Conservation (phyloP, 2,888 invertebrate species). For the Drosophila suboccidentalis region DNA sequence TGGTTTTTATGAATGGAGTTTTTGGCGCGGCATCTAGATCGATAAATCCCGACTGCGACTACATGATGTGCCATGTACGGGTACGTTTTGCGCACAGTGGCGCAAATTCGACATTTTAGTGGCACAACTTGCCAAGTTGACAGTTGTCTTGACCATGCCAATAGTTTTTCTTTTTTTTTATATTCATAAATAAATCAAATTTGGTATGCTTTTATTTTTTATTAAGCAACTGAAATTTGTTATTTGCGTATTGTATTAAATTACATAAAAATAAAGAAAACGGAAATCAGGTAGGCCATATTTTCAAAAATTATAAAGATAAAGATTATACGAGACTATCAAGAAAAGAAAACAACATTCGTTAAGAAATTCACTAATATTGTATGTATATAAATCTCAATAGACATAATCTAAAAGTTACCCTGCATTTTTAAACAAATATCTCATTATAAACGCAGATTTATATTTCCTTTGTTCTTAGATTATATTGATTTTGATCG, state of each 20-base stretch:
- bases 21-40: constrained; percentile 84
- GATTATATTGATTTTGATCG: no score
- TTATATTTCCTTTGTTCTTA: no score
- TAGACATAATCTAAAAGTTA: not conserved
- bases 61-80: constrained; percentile 66
- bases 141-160: constrained; percentile 4
- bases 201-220: not conserved
- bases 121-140: not conserved
- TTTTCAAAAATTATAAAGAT: no score
- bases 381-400: not conserved
- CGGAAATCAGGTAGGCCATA: no score
- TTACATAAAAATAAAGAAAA: no score
- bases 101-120: constrained; percentile 2
- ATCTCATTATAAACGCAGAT: not conserved
- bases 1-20: constrained; percentile 86
- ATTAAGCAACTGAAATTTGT: no score
- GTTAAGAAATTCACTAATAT: no score
- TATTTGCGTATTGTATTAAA: no score
- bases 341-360: no score
- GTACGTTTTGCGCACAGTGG: constrained; percentile 59
- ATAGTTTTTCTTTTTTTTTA: not conserved
- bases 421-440: no score
- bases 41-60: constrained; percentile 84
- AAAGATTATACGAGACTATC: no score
- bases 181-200: not conserved